Conservation (phyloP, 1,140 invertebrate species). For the Drosophila biarmipes region DNA sequence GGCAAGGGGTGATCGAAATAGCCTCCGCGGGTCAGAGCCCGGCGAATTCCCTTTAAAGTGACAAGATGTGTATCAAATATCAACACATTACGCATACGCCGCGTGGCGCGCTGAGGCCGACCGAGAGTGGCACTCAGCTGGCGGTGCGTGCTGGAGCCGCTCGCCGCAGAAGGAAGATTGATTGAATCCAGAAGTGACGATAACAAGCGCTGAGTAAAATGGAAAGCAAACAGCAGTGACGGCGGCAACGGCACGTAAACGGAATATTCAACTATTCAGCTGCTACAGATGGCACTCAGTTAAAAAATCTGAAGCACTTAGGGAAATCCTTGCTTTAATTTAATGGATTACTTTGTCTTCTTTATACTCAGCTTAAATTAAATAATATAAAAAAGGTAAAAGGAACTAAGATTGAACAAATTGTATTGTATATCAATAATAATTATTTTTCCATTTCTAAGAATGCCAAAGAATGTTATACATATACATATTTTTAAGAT, state of each 20-base stretch:
- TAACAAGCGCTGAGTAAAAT: conserved; percentile 75
- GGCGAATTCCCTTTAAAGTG: conserved; percentile 35
- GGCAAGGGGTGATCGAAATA: conserved; percentile 25
- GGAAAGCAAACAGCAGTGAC: conserved; percentile 68
- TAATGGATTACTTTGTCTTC: no score
- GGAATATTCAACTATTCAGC: conserved; percentile 61
- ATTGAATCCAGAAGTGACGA: conserved; percentile 81
- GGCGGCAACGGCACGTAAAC: conserved; percentile 50
- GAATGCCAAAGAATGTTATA: no score
- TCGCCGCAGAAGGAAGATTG: conserved; percentile 69
- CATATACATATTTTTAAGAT: no score
- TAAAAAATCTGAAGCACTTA: background rate
- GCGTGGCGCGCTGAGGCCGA: conserved; percentile 10
- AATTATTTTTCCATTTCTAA: no score
- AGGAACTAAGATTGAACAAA: no score
- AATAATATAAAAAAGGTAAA: no score
- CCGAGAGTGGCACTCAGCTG: conserved; percentile 59
- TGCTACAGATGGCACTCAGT: conserved; percentile 11
- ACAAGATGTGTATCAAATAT: conserved; percentile 58
- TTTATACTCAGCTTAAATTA: no score
- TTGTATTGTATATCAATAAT: no score
- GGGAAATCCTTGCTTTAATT: no score
- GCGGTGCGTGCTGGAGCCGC: conserved; percentile 54
- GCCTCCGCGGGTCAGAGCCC: background rate
- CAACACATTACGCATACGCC: conserved; percentile 56